Evolutionary conservation across 2,888 invertebrate species (phyloP), one percentile per base, ranked within the genome.

Genomic region (Drosophila mayaguana): DNA sequence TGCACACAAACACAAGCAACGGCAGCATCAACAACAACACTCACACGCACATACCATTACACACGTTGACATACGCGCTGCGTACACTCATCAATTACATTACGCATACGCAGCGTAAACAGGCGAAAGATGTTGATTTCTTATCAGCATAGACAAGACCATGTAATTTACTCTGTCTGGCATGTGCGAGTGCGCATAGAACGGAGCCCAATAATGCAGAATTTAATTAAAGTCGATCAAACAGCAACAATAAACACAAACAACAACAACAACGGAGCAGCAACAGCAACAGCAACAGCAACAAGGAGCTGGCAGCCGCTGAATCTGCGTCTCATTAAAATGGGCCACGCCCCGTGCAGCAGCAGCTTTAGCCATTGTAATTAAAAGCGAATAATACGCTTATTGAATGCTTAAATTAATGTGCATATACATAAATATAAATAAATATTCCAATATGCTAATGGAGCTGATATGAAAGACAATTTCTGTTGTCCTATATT

Each of bases 21-120:
- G 20, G 7, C 16, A 46, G 0, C 18, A 43, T 12, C 18, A 43
- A 18, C 42, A 42, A 18, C 43, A 46, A 28, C 14, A 62, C 40
- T 53, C 8, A 55, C 34, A 63, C n/a, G 40, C 46, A 70, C 28
- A 25, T 25, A 25, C 25, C 25, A 25, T 25, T 25, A 25, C 16
- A 50, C 28, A 57, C 12, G 45, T 11, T 45, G 12, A 16, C 51
- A 22, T 18, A 54, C 42, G 11, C 53, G 12, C 48, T 51, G 54
- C 51, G 43, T 45, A 34, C 43, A 48, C 66, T 76, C 63, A 77
- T 80, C 80, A 77, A 80, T 77, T 67, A 66, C 50, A 80, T 80
- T 61, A 61, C 80, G 72, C 56, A 77, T 80, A 77, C 77, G 72
- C 66, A 56, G 0, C n/a, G 65, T 63, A 42, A 36, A 50, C 64